Percentiles rank a stretch among this genome's conserved stretches.
These are phyloP conservation scores for Haemorhous mexicanus DNA, from an alignment of 2,113 vertebrate species.

Conservation along the genomic window DNA sequence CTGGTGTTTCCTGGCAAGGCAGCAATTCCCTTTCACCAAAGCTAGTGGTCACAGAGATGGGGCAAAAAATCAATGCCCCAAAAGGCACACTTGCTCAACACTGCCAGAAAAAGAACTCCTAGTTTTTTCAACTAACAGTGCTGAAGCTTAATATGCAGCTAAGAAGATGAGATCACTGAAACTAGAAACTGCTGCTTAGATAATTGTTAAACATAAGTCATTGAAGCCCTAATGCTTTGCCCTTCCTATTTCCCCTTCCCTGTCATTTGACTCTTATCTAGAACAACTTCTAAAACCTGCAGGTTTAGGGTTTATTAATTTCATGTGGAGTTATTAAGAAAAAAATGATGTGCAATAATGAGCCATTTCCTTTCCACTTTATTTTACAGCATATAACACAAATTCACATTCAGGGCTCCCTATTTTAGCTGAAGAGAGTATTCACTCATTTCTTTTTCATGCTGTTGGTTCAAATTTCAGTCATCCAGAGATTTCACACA, in stretches of 20 bases:
- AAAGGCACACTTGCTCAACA: neutral
- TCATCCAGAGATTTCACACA: neutral
- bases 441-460: conserved; percentile 44
- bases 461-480: conserved; percentile 31
- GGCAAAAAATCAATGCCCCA: neutral
- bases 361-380: conserved; percentile 53
- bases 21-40: neutral
- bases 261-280: neutral
- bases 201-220: neutral
- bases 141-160: neutral
- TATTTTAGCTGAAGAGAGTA: conserved; percentile 4
- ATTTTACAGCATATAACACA: conserved; percentile 41
- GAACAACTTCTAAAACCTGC: conserved; percentile 30
- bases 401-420: conserved; percentile 45
- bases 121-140: neutral
- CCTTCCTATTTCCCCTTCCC: conserved; percentile 6
- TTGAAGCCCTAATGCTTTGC: neutral
- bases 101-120: neutral
- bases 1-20: neutral
- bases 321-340: conserved; percentile 51
- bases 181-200: neutral
- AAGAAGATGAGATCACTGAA: neutral
- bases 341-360: conserved; percentile 46
- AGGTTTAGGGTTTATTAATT: conserved; percentile 59
- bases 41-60: neutral